Percentiles rank a stretch among this genome's conserved stretches.
Evolutionary conservation across 1,140 invertebrate genomes (phyloP).

Genomic region (Euura saliciscinereae): DNA sequence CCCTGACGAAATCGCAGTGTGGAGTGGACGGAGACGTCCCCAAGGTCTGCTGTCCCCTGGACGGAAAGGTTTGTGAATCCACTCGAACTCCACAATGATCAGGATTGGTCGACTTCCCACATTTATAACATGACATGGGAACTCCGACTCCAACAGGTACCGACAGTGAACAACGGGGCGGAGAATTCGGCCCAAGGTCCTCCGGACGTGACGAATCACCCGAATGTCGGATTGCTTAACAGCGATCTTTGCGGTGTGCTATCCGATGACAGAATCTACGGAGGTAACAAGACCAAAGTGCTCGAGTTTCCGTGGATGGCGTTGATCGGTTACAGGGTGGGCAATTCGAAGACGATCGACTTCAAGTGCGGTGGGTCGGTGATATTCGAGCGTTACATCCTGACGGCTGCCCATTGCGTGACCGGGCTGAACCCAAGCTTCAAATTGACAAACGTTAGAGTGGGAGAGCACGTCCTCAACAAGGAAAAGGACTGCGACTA

Average conservation of each 20-base stretch:
- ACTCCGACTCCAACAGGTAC: constrained; percentile 17
- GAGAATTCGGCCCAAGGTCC: not conserved
- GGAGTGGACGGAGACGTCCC: constrained; percentile 49
- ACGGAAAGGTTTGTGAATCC: constrained; percentile 20
- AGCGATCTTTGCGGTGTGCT: constrained; percentile 45
- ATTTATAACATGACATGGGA: constrained; percentile 14
- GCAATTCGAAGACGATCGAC: constrained; percentile 26
- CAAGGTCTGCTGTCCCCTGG: constrained; percentile 51
- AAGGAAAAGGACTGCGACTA: constrained; percentile 63
- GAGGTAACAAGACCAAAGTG: constrained; percentile 66
- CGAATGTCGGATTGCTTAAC: constrained; percentile 47
- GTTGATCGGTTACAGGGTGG: constrained; percentile 66
- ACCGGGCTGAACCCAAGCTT: constrained; percentile 64
- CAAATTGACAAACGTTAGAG: constrained; percentile 60
- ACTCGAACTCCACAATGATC: not conserved
- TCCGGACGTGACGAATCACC: not conserved
- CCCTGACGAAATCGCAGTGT: constrained; percentile 50
- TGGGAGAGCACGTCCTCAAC: constrained; percentile 69
- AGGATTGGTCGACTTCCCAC: too few species aligned
- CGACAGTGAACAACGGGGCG: not conserved
- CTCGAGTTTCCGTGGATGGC: constrained; percentile 77
- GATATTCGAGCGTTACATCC: constrained; percentile 68
- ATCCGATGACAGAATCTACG: constrained; percentile 60
- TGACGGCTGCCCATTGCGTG: constrained; percentile 89
- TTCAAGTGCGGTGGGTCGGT: constrained; percentile 73